These are phyloP conservation scores for Agrypnus murinus DNA, from an alignment of 2,888 invertebrate species.

Conservation along the genomic window DNA sequence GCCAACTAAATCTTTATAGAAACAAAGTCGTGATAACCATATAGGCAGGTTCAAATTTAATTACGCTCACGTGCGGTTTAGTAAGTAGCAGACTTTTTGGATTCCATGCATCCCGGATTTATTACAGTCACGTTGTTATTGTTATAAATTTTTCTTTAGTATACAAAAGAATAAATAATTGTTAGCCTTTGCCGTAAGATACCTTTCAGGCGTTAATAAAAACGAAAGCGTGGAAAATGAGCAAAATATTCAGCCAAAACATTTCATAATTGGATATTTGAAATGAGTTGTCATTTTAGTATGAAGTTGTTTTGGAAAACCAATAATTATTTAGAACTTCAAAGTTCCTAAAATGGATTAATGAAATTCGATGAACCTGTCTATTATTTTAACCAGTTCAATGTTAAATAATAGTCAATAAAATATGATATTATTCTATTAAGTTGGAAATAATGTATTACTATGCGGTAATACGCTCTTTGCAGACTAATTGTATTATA, in stretches of 20 bases:
- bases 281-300: too few relatives aligned
- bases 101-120: constrained; percentile 48
- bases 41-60: constrained; percentile 69
- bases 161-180: constrained; percentile 7
- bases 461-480: neutral
- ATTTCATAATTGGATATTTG: too few relatives aligned
- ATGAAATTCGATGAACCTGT: too few relatives aligned
- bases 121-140: constrained; percentile 52
- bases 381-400: neutral
- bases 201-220: too few relatives aligned
- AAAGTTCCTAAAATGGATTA: too few relatives aligned
- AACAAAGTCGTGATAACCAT: constrained; percentile 69
- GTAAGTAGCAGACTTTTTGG: constrained; percentile 59
- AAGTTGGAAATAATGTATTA: constrained; percentile 1
- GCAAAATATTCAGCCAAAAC: too few relatives aligned
- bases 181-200: too few relatives aligned
- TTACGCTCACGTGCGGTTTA: constrained; percentile 70
- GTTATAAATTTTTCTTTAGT: constrained; percentile 44
- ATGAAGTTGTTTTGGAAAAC: too few relatives aligned
- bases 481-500: constrained; percentile 15
- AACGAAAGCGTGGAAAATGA: too few relatives aligned
- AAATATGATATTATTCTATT: neutral
- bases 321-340: too few relatives aligned
- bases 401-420: neutral
- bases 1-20: constrained; percentile 68